A percentile compares a stretch with the other conserved stretches of the same genome.
Conservation (phyloP, 2,888 invertebrate species). For the Meghimatium bilineatum region DNA sequence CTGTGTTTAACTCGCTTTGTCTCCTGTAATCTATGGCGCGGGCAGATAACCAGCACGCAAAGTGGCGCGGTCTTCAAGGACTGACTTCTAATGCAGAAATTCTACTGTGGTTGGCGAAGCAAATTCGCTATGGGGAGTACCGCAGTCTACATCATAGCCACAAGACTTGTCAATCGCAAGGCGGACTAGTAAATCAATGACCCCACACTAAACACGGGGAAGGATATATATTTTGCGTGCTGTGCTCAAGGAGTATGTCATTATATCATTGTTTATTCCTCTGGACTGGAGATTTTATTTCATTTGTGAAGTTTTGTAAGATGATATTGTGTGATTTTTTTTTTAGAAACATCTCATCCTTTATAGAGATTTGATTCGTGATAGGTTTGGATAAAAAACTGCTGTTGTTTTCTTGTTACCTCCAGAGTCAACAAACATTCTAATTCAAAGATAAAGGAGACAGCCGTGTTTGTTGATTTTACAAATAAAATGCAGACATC, state of each 20-base stretch:
- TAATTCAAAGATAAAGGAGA: no score
- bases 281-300: not conserved
- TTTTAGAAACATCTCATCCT: not conserved
- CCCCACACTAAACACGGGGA: not conserved
- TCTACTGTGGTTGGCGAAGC: not conserved
- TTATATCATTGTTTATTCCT: not conserved
- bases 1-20: no score
- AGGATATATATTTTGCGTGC: not conserved
- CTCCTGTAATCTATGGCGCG: no score
- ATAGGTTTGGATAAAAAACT: not conserved
- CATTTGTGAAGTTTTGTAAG: not conserved
- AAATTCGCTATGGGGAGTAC: not conserved
- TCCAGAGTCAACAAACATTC: no score
- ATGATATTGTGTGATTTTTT: not conserved
- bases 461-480: no score
- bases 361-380: not conserved
- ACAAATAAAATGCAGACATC: no score
- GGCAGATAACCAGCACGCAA: not conserved
- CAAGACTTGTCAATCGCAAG: not conserved
- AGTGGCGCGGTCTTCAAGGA: not conserved
- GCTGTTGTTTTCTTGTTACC: no score
- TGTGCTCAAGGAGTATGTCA: not conserved
- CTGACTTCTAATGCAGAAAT: not conserved
- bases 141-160: constrained; percentile 5
- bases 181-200: not conserved